These are phyloP conservation scores for Strongylocentrotus purpuratus DNA, from an alignment of 35 echinoderm and acorn worm genomes.

Conservation along the genomic window DNA sequence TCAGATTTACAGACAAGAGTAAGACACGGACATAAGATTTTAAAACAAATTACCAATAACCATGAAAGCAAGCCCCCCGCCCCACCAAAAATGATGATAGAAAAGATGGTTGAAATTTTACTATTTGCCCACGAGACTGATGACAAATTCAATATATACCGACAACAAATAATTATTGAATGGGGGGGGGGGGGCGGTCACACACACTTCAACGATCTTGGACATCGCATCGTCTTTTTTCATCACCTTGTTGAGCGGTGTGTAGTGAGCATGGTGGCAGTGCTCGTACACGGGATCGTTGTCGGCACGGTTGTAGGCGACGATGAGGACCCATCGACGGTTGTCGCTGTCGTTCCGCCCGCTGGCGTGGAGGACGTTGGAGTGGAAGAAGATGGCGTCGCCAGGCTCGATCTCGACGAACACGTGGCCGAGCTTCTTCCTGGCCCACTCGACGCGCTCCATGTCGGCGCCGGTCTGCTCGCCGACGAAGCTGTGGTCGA, in stretches of 20 bases:
- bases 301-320: slow-evolving; percentile 62
- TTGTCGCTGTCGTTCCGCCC: slow-evolving; percentile 56
- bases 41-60: too few species aligned
- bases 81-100: too few species aligned
- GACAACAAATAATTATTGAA: too few species aligned
- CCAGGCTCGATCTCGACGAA: slow-evolving; percentile 60
- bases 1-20: too few species aligned
- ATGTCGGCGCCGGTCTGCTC: slow-evolving; percentile 53
- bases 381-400: slow-evolving; percentile 61
- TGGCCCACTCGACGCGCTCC: slow-evolving; percentile 47
- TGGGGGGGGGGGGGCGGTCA: too few species aligned
- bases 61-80: too few species aligned
- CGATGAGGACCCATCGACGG: slow-evolving; percentile 59
- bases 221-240: too few species aligned
- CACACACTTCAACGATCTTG: too few species aligned
- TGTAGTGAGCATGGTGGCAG: slow-evolving; percentile 43
- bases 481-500: slow-evolving; percentile 50
- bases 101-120: too few species aligned
- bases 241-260: slow-evolving; percentile 58
- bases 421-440: slow-evolving; percentile 30
- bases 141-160: too few species aligned
- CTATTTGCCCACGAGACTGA: too few species aligned
- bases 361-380: slow-evolving; percentile 54
- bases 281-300: slow-evolving; percentile 59
- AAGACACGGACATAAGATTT: too few species aligned